Evolutionary conservation across 1,140 invertebrate genomes (phyloP), one percentile per base, ranked within the genome.

Genomic region (Temnothorax curvispinosus): DNA sequence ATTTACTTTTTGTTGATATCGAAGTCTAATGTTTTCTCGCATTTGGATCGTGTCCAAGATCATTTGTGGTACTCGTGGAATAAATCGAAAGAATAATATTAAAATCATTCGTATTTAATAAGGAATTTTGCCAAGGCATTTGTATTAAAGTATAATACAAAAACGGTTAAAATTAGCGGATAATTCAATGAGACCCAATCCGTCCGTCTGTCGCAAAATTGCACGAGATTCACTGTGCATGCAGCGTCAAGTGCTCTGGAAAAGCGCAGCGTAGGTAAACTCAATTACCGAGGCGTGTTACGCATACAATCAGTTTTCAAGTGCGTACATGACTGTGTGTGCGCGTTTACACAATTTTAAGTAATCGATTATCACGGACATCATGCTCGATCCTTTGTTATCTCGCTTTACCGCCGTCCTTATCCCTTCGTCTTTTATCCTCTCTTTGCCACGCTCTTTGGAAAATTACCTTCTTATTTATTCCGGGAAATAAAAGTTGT

Each of bases 281-380:
- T 84, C 69, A 72, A 84, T 84, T 84, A 84, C 69, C 80, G 54
- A 74, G 52, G 41, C 27, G 80, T 44, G 38, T 82, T 74, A 52
- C 69, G 69, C 80, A 74, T 82, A 82, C 80, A 82, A 74, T 82
- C 80, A 82, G 44, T 82, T 74, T 82, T 74, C 80, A 60, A 74
- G 80, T 75, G 54, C 54, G 80, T 60, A 60, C 69, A 65, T 38
- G 56, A 80, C 52, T 32, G 38, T 58, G 38, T 58, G 41, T 27
- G 50, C 41, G 75, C 52, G 54, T 88, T 86, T 65, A 80, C 47
- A 32, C 85, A 56, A 80, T 86, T 67, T 50, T 71, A 52, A 58
- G 62, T 80, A 65, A 86, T 88, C 84, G 82, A 80, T 88, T 86
- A 80, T 60, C 35, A 5, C 67, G 50, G 11, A 35, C 38, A 9